Percentiles rank a stretch among this genome's conserved stretches.
Conservation (phyloP, 2,113 vertebrate genomes). For the Galeopterus variegatus region DNA sequence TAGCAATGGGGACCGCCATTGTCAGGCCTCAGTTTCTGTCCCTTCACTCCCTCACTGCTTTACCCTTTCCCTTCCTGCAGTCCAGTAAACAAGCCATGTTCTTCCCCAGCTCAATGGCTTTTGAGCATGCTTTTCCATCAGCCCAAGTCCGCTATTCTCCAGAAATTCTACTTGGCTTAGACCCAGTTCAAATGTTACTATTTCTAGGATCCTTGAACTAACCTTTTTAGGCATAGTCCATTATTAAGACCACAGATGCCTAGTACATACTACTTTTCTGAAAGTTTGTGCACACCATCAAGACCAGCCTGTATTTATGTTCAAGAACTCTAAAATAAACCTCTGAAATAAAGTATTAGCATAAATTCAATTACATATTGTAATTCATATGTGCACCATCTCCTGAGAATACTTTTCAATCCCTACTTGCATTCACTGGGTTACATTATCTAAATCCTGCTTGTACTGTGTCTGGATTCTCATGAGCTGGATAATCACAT, state of each 20-base stretch:
- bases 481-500: background rate
- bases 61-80: background rate
- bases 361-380: slow-evolving; percentile 58
- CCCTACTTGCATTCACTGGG: background rate
- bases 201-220: background rate
- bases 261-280: background rate
- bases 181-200: background rate
- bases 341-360: background rate
- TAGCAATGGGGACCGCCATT: background rate
- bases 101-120: background rate
- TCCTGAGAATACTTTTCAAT: slow-evolving; percentile 43
- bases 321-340: slow-evolving; percentile 55
- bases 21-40: background rate
- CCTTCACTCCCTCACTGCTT: background rate
- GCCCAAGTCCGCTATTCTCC: background rate
- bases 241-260: background rate
- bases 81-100: background rate
- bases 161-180: slow-evolving; percentile 13
- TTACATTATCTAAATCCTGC: slow-evolving; percentile 16
- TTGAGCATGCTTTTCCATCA: background rate
- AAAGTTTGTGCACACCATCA: background rate
- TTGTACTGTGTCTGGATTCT: background rate
- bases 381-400: background rate
- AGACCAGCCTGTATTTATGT: background rate
- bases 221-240: background rate